Evolutionary conservation across 2,113 vertebrate genomes (phyloP).

Genomic region (Indri indri): DNA sequence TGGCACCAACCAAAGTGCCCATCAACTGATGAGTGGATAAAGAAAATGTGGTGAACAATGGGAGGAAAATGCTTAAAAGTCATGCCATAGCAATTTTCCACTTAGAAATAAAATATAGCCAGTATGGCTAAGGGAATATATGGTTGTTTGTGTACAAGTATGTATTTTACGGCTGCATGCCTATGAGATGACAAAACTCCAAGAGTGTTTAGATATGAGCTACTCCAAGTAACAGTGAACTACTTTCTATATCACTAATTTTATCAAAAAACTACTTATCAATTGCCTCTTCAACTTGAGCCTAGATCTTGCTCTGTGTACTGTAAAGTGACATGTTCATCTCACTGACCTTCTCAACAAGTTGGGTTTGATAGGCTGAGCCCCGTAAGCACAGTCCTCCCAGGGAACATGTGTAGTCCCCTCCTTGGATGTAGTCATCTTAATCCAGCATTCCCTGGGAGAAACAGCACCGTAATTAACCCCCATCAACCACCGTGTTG

Average conservation of each 20-base stretch:
- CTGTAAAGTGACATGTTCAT: neutral
- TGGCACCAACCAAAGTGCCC: too few relatives aligned
- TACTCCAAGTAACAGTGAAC: neutral
- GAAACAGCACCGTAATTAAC: neutral
- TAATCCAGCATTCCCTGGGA: neutral
- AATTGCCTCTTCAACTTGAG: neutral
- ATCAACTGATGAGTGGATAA: too few relatives aligned
- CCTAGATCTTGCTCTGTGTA: neutral
- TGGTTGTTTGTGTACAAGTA: neutral
- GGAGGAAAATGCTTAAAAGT: neutral
- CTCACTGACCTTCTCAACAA: neutral
- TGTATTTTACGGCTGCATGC: neutral
- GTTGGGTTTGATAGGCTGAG: neutral
- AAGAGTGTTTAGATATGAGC: neutral
- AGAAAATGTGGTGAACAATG: too few relatives aligned
- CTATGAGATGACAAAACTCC: neutral
- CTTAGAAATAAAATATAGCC: neutral
- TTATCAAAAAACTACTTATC: neutral
- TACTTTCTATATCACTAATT: neutral
- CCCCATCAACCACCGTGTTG: too few relatives aligned
- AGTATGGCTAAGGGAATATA: neutral
- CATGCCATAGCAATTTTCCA: neutral
- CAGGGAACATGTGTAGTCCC: too few relatives aligned
- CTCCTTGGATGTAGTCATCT: neutral
- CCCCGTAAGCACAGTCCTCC: neutral